Base-by-base conservation (phyloP, 2,113 vertebrate species). In the Elephantulus edwardii region DNA sequence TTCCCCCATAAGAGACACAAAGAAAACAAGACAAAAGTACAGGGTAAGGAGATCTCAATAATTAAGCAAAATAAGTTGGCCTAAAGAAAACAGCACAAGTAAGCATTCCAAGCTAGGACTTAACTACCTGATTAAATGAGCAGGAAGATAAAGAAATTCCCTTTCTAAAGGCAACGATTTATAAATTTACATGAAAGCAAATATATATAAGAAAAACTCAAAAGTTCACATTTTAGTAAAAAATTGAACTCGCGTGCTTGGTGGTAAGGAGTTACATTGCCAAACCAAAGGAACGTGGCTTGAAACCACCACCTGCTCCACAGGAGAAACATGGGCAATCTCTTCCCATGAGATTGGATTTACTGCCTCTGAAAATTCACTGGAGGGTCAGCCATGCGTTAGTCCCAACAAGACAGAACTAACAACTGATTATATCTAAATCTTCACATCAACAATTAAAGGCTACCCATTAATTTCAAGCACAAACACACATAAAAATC, bases 401-500 rank as follows among this genome's bases (percentile, higher is more conserved):
- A n/a, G n/a, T n/a, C n/a, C n/a, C n/a, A n/a, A n/a, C n/a, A n/a
- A n/a, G n/a, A n/a, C n/a, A n/a, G n/a, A n/a, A n/a, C 48, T 68
- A 79, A 74, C 58, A 86, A 42, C 24, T 46, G 8, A 9, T 84
- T 44, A 46, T 60, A 81, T 6, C 80, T 24, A 90, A 84, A 93
- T 60, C 3, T 80, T 35, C 83, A n/a, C 5, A 71, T 35, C 22
- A 80, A 83, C 30, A 74, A 80, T 1, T 52, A 7, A 2, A 83
- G 76, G 88, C 80, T n/a, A 71, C 2, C 64, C 6, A 81, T 30
- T 74, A n/a, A 66, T 58, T 78, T 79, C 16, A 58, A 38, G 11
- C 62, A 76, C 46, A 90, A 90, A 50, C 71, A 80, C 84, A 88
- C 90, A 70, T 72, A 46, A 62, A 76, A 68, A 88, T 64, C 6